These are phyloP conservation scores for Pluvialis apricaria DNA, from an alignment of 2,113 vertebrate species.

Conservation along the genomic window DNA sequence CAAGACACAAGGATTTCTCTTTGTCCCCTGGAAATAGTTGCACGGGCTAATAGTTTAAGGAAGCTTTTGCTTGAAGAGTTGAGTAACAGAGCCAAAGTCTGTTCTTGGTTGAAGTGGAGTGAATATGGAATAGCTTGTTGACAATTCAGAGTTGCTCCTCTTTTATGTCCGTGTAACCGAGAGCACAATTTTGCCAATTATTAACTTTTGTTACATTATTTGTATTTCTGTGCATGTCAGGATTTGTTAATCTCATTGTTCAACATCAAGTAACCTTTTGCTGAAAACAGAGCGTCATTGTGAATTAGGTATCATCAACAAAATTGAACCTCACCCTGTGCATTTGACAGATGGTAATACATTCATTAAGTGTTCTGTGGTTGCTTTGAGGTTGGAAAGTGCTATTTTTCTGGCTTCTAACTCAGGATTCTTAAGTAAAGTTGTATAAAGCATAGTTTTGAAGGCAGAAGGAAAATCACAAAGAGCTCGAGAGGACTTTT, in stretches of 20 bases:
- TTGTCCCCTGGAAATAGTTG: slow-evolving; percentile 13
- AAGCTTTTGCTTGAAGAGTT: slow-evolving; percentile 35
- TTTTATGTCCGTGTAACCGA: neutral
- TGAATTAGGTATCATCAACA: slow-evolving; percentile 62
- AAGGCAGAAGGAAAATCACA: neutral
- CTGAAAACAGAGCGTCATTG: slow-evolving; percentile 47
- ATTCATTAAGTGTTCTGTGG: slow-evolving; percentile 65
- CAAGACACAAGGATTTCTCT: slow-evolving; percentile 24
- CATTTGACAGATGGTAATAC: slow-evolving; percentile 59
- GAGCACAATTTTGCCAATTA: slow-evolving; percentile 20
- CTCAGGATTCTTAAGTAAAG: slow-evolving; percentile 6
- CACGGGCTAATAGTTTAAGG: slow-evolving; percentile 33
- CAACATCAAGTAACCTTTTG: slow-evolving; percentile 47
- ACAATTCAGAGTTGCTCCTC: slow-evolving; percentile 14
- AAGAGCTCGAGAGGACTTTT: neutral
- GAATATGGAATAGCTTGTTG: slow-evolving; percentile 42
- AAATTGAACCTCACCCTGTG: slow-evolving; percentile 54
- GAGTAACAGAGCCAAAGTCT: slow-evolving; percentile 27
- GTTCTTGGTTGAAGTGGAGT: slow-evolving; percentile 26
- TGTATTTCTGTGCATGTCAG: slow-evolving; percentile 56
- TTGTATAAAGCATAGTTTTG: slow-evolving; percentile 25
- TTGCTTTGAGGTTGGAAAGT: slow-evolving; percentile 63
- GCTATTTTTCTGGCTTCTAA: slow-evolving; percentile 59
- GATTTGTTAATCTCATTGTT: slow-evolving; percentile 58
- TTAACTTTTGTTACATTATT: slow-evolving; percentile 51